phyloP scores from a whole-genome alignment of 1,140 invertebrate species.

The Dreissena rostriformis region DNA sequence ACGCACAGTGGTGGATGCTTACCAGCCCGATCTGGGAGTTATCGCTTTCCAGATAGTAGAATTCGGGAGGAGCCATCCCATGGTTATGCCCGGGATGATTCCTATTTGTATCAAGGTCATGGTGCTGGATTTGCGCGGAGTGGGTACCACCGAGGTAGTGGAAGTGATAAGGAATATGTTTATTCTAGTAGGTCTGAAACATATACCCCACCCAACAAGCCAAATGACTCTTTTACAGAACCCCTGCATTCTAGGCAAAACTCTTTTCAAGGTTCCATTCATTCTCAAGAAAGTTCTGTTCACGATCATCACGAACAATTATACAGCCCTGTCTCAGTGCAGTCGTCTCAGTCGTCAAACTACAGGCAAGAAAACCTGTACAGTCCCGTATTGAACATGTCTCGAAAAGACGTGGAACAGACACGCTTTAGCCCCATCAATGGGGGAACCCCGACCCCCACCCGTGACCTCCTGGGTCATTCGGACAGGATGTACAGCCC shows the following conservation, averaged over 20 bases:
- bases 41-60: constrained; percentile 58
- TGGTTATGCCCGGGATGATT: constrained; percentile 59
- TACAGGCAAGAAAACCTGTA: constrained; percentile 49
- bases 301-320: constrained; percentile 63
- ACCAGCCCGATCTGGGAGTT: constrained; percentile 60
- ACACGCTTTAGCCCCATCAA: constrained; percentile 44
- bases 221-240: constrained; percentile 52
- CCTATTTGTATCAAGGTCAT: constrained; percentile 46
- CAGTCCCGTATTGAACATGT: constrained; percentile 52
- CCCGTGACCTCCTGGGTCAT: constrained; percentile 29
- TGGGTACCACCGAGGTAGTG: constrained; percentile 49
- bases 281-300: constrained; percentile 47
- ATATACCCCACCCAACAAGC: constrained; percentile 42
- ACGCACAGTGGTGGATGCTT: constrained; percentile 58
- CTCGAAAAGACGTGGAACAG: constrained; percentile 20
- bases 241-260: constrained; percentile 56
- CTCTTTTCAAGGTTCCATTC: constrained; percentile 56
- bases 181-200: constrained; percentile 53
- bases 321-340: constrained; percentile 66
- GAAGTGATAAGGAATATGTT: constrained; percentile 50
- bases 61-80: constrained; percentile 56
- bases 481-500: constrained; percentile 64
- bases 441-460: constrained; percentile 25
- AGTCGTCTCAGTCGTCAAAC: constrained; percentile 52
- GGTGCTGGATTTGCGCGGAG: constrained; percentile 3